Conservation (phyloP, 2,113 vertebrate genomes). For the Gracilinanus agilis region DNA sequence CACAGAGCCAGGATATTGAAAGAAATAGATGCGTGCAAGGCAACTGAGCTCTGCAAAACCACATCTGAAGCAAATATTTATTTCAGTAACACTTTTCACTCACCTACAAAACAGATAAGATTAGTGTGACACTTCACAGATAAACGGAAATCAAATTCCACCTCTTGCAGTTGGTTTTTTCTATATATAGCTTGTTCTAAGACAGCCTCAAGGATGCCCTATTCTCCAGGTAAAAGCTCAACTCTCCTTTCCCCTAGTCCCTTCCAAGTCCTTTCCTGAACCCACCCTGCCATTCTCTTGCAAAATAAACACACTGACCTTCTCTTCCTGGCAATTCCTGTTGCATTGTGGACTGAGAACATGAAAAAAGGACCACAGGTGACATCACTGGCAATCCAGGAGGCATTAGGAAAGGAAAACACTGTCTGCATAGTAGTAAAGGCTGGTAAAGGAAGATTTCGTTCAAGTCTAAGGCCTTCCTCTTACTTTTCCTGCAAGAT, state of each 20-base stretch:
- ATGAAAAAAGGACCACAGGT: background rate
- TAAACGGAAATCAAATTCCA: constrained; percentile 82
- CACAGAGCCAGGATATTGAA: rapidly evolving
- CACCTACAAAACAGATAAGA: constrained; percentile 87
- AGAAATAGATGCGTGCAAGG: constrained; percentile 86
- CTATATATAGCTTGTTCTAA: background rate
- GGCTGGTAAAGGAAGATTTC: background rate
- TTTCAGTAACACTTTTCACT: constrained; percentile 86
- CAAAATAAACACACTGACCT: background rate
- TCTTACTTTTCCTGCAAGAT: background rate
- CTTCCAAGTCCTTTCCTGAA: background rate
- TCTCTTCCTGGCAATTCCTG: background rate
- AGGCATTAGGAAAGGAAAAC: too few species aligned
- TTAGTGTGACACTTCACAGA: constrained; percentile 84
- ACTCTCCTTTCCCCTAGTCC: background rate
- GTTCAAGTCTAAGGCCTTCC: background rate
- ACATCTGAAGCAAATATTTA: constrained; percentile 88
- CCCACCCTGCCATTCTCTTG: background rate
- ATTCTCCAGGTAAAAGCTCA: background rate
- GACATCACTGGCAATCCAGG: background rate
- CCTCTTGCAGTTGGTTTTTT: constrained; percentile 70
- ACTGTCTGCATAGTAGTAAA: background rate
- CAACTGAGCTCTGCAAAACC: constrained; percentile 86
- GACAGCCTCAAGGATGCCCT: background rate
- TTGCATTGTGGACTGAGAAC: background rate